Conservation (phyloP, 1,140 invertebrate species). For the Hormaphis cornu region DNA sequence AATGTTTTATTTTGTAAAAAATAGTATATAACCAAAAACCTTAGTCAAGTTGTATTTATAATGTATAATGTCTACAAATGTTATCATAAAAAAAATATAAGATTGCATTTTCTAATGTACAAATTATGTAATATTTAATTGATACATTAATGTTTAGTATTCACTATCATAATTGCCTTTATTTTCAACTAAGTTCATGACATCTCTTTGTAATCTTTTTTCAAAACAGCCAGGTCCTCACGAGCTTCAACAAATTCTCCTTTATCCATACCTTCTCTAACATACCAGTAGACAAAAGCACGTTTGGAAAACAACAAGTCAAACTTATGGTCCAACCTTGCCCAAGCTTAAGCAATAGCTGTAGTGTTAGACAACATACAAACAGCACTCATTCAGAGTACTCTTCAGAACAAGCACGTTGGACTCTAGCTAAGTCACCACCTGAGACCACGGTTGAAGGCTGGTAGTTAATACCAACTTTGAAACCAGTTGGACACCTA, state of each 20-base stretch:
- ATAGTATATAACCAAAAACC: too few relatives aligned
- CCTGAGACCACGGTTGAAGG: too few relatives aligned
- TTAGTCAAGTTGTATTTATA: too few relatives aligned
- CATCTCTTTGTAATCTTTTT: constrained; percentile 61
- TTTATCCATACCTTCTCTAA: constrained; percentile 57
- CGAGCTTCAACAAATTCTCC: constrained; percentile 58
- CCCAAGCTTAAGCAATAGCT: too few relatives aligned
- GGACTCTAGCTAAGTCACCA: too few relatives aligned
- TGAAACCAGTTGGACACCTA: constrained; percentile 56
- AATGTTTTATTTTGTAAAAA: too few relatives aligned
- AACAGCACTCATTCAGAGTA: constrained; percentile 75
- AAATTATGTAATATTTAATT: not conserved
- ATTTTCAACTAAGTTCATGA: constrained; percentile 50
- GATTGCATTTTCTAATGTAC: not conserved
- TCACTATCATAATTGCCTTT: constrained; percentile 47
- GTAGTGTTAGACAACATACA: too few relatives aligned
- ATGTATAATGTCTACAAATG: not conserved
- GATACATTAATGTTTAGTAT: constrained; percentile 35
- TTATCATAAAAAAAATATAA: not conserved
- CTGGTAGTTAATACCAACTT: too few relatives aligned
- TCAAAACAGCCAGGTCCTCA: constrained; percentile 53
- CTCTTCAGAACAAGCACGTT: constrained; percentile 75
- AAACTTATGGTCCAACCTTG: constrained; percentile 56
- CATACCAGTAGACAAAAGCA: constrained; percentile 40
- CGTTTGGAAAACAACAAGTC: constrained; percentile 56